Percentiles rank a stretch among this genome's conserved stretches.
Conservation (phyloP, 2,113 vertebrate genomes). For the Sapayoa aenigma region DNA sequence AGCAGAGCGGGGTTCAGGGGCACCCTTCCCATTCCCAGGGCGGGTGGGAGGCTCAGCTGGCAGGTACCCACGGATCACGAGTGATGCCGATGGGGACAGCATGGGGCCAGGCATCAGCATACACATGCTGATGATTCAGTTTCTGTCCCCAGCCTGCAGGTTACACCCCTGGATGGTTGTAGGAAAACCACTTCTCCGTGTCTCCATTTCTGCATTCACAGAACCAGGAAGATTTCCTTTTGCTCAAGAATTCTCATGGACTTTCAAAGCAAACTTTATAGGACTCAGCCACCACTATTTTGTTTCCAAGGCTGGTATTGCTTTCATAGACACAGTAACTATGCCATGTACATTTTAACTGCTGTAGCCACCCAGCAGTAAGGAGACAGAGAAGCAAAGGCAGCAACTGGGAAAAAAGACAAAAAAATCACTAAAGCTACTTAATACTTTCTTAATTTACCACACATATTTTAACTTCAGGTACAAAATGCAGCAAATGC, state of each 20-base stretch:
- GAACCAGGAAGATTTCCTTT: neutral
- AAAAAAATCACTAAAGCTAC: neutral
- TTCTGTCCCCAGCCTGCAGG: neutral
- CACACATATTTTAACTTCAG: neutral
- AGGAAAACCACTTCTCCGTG: neutral
- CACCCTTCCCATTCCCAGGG: neutral
- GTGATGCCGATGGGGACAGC: rapidly evolving
- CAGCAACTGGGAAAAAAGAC: neutral
- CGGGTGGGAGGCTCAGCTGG: neutral
- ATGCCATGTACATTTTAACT: neutral
- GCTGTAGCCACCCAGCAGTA: neutral
- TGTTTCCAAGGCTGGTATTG: neutral
- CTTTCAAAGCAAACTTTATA: neutral
- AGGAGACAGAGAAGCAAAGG: neutral
- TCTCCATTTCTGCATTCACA: neutral
- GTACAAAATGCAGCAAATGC: neutral
- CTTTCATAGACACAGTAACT: neutral
- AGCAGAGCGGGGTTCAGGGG: rapidly evolving
- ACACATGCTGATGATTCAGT: too few relatives aligned
- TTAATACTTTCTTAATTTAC: neutral
- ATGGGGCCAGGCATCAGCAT: rapidly evolving
- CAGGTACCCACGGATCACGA: rapidly evolving
- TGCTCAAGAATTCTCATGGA: neutral
- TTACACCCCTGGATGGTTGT: neutral
- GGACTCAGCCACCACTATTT: neutral